A percentile compares a stretch with the other conserved stretches of the same genome.
Conservation (phyloP, 2,113 vertebrate genomes). For the Notechis scutatus region DNA sequence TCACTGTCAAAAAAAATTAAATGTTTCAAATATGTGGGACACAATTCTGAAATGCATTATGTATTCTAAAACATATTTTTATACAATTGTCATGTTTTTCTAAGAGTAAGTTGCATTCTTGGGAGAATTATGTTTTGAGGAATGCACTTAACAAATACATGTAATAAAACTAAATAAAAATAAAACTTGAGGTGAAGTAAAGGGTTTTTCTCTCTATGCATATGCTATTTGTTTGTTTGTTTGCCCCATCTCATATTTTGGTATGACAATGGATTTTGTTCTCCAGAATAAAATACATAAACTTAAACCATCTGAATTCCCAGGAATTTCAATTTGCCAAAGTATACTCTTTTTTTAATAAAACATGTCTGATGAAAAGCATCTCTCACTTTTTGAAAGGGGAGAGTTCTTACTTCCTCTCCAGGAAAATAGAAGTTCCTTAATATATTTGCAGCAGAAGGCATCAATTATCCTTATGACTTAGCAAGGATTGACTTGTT, state of each 20-base stretch:
- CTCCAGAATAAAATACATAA: not conserved
- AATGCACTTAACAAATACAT: not conserved
- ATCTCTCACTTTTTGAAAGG: not conserved
- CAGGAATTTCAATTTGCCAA: not conserved
- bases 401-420: not conserved
- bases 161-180: not conserved
- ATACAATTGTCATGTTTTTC: not conserved
- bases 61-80: not conserved
- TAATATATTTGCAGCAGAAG: not conserved
- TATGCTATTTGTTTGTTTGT: not conserved
- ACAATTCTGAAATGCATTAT: not conserved
- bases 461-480: not conserved
- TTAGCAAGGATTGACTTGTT: not conserved
- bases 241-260: not conserved
- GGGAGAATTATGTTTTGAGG: not conserved
- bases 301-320: not conserved
- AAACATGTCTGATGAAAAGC: not conserved
- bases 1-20: not conserved
- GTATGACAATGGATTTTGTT: not conserved
- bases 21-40: not conserved
- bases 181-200: not conserved
- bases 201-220: not conserved
- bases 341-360: not conserved
- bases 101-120: not conserved
- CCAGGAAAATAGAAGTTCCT: not conserved